Base-by-base conservation (phyloP, 2,113 vertebrate species). In the Podilymbus podiceps region DNA sequence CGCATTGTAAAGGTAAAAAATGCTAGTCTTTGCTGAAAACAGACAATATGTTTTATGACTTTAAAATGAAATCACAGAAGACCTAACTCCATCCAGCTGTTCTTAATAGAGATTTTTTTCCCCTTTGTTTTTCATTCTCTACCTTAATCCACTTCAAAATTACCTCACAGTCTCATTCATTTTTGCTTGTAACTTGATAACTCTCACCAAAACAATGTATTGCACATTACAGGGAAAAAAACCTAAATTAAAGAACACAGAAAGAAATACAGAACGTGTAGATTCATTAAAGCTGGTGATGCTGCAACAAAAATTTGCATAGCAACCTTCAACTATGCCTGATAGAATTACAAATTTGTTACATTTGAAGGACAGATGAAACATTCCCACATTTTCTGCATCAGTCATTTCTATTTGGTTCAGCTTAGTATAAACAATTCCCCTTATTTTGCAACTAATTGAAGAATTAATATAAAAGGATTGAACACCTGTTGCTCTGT, bases 391-490 rank as follows among this genome's bases (percentile, higher is more conserved):
- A 94, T 96, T 96, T 94, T 89, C 69, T 96, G 94, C 91, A 95
- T 89, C 96, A 94, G 89, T 88, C 92, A 91, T 76, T 96, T 92
- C 91, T 94, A 85, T 64, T 95, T 10, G 33, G 40, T 89, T 95
- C 74, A 91, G 77, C 69, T 95, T 84, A 88, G 86, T 91, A 95
- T 79, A 96, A 97, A 96, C 91, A 97, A 87, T 73, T 58, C 20
- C 46, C 28, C 74, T 79, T 92, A 87, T 82, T 97, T 93, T 95
- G 77, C 59, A 92, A 89, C 81, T 95, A 97, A 96, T 95, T 96
- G 91, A 96, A 94, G 91, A 97, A 96, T 92, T 97, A 95, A 92
- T 95, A 95, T 66, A 95, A 95, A 95, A 89, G 82, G 78, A 93
- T 90, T 88, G 88, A 96, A 93, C 95, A 96, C 91, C 89, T 95